These are phyloP conservation scores for Caenorhabditis sp. DNA, from an alignment of 2,888 invertebrate species.

Conservation along the genomic window DNA sequence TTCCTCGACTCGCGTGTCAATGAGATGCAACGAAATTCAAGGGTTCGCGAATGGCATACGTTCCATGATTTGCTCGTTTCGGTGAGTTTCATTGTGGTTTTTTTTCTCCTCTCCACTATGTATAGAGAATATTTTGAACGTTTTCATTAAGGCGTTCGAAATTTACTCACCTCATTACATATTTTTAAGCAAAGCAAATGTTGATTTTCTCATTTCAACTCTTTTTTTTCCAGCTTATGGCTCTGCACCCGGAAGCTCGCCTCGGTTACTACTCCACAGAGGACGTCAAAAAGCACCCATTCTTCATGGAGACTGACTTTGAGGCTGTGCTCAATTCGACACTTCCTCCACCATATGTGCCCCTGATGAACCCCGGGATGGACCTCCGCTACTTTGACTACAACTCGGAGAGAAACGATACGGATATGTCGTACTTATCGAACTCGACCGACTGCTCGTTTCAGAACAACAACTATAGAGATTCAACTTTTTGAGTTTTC, in stretches of 20 bases:
- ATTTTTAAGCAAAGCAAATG: too few relatives aligned
- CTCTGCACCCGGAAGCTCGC: slow-evolving; percentile 55
- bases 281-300: slow-evolving; percentile 58
- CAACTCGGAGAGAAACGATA: slow-evolving; percentile 18
- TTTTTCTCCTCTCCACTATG: too few relatives aligned
- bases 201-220: neutral
- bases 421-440: slow-evolving; percentile 34
- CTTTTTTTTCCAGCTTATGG: slow-evolving; percentile 38
- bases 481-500: slow-evolving; percentile 19
- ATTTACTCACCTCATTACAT: too few relatives aligned
- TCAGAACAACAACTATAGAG: slow-evolving; percentile 3
- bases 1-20: slow-evolving; percentile 51
- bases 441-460: slow-evolving; percentile 27
- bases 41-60: slow-evolving; percentile 44
- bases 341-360: slow-evolving; percentile 47
- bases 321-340: slow-evolving; percentile 39
- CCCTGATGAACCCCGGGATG: slow-evolving; percentile 26
- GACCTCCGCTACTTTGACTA: neutral
- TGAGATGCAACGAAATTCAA: slow-evolving; percentile 43
- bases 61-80: slow-evolving; percentile 56
- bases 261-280: slow-evolving; percentile 53
- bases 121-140: too few relatives aligned
- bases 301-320: slow-evolving; percentile 55
- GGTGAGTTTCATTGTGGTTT: neutral
- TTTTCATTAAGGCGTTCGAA: too few relatives aligned